Evolutionary conservation across 1,140 invertebrate genomes (phyloP).

Genomic region (Pectinophora gossypiella): DNA sequence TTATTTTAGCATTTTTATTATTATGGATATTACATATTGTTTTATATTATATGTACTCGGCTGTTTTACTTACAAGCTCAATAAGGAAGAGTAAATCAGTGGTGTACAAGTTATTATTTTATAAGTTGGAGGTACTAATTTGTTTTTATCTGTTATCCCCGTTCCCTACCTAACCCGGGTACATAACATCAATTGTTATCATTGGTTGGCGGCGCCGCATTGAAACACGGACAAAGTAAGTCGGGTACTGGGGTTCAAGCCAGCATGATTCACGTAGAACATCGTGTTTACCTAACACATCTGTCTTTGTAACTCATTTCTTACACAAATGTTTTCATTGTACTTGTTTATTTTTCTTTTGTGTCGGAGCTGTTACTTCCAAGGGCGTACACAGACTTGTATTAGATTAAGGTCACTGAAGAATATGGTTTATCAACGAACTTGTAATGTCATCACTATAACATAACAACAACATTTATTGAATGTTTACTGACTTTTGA

Average conservation of each 20-base stretch:
- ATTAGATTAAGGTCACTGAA: no score
- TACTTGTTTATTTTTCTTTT: not conserved
- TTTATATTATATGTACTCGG: slow-evolving; percentile 19
- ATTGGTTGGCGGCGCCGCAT: slow-evolving; percentile 44
- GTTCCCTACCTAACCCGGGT: slow-evolving; percentile 63
- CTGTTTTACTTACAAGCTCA: slow-evolving; percentile 21
- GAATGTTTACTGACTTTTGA: no score
- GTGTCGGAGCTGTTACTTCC: not conserved
- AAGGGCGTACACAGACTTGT: not conserved
- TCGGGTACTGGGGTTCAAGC: slow-evolving; percentile 34
- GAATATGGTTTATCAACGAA: no score
- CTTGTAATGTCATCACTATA: no score
- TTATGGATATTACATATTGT: slow-evolving; percentile 9
- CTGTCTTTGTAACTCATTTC: not conserved
- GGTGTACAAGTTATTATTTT: no score
- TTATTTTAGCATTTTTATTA: slow-evolving; percentile 10
- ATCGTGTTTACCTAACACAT: not conserved
- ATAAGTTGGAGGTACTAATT: slow-evolving; percentile 64
- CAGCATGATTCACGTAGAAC: slow-evolving; percentile 35
- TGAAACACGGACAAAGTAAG: slow-evolving; percentile 60
- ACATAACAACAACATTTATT: no score
- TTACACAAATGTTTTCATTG: not conserved
- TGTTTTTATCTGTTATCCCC: slow-evolving; percentile 63
- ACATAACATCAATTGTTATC: slow-evolving; percentile 53
- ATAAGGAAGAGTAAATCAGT: not conserved